Percentiles rank a stretch among this genome's conserved stretches.
Evolutionary conservation across 2,888 invertebrate genomes (phyloP).

Genomic region (Cancer borealis): DNA sequence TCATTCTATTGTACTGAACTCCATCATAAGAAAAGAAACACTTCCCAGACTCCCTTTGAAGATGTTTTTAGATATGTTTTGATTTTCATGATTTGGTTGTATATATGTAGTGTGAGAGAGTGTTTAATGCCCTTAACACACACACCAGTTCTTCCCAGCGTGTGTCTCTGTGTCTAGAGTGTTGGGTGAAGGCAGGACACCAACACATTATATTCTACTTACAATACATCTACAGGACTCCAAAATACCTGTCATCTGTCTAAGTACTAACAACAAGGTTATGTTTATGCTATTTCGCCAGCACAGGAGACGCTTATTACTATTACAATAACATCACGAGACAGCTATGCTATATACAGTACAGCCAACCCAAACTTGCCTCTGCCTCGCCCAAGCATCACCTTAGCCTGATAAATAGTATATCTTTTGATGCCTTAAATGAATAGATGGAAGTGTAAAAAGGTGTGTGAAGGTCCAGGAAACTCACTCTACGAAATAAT

Average conservation of each 20-base stretch:
- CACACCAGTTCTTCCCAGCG: neutral
- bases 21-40: neutral
- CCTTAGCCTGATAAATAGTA: neutral
- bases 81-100: conserved; percentile 3
- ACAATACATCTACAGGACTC: neutral
- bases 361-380: no score
- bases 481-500: neutral
- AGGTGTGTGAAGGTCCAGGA: neutral
- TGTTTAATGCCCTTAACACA: neutral
- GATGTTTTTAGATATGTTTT: neutral
- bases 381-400: neutral
- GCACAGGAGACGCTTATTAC: neutral
- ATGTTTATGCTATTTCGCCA: neutral
- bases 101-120: conserved; percentile 9
- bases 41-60: neutral
- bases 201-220: neutral
- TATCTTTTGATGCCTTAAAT: neutral
- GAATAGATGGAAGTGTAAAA: neutral
- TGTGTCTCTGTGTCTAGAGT: neutral
- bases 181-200: neutral
- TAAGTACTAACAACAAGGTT: conserved; percentile 38
- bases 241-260: neutral
- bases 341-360: neutral
- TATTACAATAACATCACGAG: neutral
- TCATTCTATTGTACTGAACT: neutral